Percentiles rank a stretch among this genome's conserved stretches.
Evolutionary conservation across 2,113 vertebrate species (phyloP).

Genomic region (Geococcyx californianus): DNA sequence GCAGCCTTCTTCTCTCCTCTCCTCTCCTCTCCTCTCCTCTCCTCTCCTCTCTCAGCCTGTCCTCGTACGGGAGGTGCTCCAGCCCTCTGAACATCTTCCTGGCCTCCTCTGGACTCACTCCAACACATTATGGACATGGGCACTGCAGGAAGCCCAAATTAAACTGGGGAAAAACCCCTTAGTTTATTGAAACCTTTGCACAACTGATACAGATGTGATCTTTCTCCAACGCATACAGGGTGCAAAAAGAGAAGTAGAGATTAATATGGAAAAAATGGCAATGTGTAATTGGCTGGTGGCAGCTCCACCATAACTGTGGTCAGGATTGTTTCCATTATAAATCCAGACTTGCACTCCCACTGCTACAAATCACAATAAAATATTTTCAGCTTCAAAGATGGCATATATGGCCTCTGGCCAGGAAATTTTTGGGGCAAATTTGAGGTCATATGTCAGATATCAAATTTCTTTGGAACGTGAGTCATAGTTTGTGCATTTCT

Average conservation of each 20-base stretch:
- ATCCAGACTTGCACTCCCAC: neutral
- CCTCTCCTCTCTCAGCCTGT: too few relatives aligned
- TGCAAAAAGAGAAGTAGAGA: neutral
- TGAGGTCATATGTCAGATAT: neutral
- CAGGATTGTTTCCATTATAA: slow-evolving; percentile 6
- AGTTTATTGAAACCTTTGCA: neutral
- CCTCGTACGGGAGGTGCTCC: too few relatives aligned
- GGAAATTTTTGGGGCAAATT: slow-evolving; percentile 27
- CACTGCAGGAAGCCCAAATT: neutral
- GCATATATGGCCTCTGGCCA: neutral
- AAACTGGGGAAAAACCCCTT: neutral
- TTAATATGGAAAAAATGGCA: neutral
- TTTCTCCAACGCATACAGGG: neutral
- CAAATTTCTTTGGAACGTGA: neutral
- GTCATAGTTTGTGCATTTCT: neutral
- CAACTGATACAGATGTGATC: neutral
- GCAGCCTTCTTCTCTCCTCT: too few relatives aligned
- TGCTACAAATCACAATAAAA: slow-evolving; percentile 22
- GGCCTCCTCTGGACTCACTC: too few relatives aligned
- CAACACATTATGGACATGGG: neutral
- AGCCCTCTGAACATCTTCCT: too few relatives aligned
- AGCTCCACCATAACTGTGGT: neutral
- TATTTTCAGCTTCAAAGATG: slow-evolving; percentile 2
- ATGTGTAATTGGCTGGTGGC: neutral
- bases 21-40: too few relatives aligned